Evolutionary conservation across 2,113 vertebrate genomes (phyloP), one percentile per base, ranked within the genome.

Genomic region (Ageneiosus marmoratus): DNA sequence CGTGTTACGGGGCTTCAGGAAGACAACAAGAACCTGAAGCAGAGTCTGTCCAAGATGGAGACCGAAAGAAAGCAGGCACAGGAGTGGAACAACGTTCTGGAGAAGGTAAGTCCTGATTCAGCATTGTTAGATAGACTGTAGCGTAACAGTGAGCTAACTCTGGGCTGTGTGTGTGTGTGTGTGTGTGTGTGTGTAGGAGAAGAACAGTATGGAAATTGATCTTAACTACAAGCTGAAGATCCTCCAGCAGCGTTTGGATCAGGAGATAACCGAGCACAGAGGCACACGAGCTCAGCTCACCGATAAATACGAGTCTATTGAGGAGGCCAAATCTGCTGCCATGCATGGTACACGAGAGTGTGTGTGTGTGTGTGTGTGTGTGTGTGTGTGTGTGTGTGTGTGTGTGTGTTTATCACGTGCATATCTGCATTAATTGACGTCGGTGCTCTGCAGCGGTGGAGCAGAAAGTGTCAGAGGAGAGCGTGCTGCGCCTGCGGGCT

Each of bases 171-270:
- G 27, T 51, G 58, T 65, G 77, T 82, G n/a, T 51, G 58, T 65
- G 77, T 82, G n/a, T 86, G 58, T 34, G 5, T 48, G 6, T 87
- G 85, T 86, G 72, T 80, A 99, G 98, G 98, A 99, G 90, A 99
- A 97, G 92, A 99, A 98, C 94, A 97, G 94, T 90, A 90, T 98
- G 90, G 97, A 99, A 93, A 99, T 99, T 79, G 98, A 99, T 91
- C 94, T 99, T 91, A 99, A 97, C 92, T 99, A 99, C 91, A 97
- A 96, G 85, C 96, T 98, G 79, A 99, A 99, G 89, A 97, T 94
- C 2, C 91, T 99, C 86, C 97, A 99, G 92, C 97, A 99, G 84
- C 94, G 95, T 13, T 90, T 99, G 91, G 97, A 99, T 85, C 98
- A 98, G 91, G 97, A 99, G 81, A 88, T 96, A 85, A 97, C 95